Percentiles rank a stretch among this genome's conserved stretches.
These are phyloP conservation scores for Periophthalmus modestus DNA, from an alignment of 2,113 vertebrate genomes.

Conservation along the genomic window DNA sequence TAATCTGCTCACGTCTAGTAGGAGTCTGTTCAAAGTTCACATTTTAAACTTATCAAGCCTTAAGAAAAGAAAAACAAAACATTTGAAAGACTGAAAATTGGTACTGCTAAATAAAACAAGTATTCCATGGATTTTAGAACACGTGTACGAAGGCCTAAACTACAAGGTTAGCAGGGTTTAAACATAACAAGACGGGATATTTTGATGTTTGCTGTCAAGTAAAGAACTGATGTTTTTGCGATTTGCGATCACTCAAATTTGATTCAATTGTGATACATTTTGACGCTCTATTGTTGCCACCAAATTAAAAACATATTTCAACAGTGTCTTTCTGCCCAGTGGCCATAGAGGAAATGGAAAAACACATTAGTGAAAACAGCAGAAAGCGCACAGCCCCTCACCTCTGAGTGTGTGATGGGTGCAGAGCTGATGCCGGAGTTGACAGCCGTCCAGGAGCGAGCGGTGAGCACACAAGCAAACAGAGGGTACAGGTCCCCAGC, in stretches of 20 bases:
- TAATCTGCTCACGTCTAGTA: too few relatives aligned
- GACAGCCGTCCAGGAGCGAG: slow-evolving; percentile 90
- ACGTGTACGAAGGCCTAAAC: too few relatives aligned
- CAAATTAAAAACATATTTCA: neutral
- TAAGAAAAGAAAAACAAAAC: too few relatives aligned
- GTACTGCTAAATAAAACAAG: too few relatives aligned
- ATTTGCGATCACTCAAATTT: neutral
- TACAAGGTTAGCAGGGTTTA: too few relatives aligned
- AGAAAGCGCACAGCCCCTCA: slow-evolving; percentile 82
- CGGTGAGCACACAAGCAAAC: slow-evolving; percentile 92
- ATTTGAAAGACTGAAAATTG: too few relatives aligned
- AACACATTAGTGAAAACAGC: neutral
- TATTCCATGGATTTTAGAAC: too few relatives aligned
- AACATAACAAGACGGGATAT: too few relatives aligned
- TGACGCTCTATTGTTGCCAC: neutral
- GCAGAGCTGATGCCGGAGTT: slow-evolving; percentile 85
- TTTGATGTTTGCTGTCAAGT: too few relatives aligned
- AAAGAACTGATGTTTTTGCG: neutral
- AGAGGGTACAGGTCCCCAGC: slow-evolving; percentile 90
- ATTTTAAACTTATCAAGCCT: too few relatives aligned
- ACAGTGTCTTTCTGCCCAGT: neutral
- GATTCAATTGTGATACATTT: neutral
- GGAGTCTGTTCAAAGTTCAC: too few relatives aligned
- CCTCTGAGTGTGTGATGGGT: slow-evolving; percentile 85
- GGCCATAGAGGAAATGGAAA: neutral